Evolutionary conservation across 2,113 vertebrate genomes (phyloP).

Genomic region (Hucho hucho): DNA sequence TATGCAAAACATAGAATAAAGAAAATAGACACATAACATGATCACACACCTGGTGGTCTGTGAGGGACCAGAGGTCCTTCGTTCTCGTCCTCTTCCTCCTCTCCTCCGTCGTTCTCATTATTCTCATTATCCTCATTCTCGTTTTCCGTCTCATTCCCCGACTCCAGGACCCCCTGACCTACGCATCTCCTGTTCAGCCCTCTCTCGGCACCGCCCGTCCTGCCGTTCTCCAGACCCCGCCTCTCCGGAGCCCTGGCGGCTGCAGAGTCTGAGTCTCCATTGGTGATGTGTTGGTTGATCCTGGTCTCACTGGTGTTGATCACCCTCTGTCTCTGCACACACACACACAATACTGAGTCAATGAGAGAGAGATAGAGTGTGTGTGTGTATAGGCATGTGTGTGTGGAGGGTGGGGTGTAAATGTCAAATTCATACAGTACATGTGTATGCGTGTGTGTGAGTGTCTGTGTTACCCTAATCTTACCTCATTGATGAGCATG

Average conservation of each 20-base stretch:
- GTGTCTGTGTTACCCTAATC: neutral
- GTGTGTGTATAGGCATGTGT: neutral
- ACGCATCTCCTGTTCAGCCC: slow-evolving; percentile 68
- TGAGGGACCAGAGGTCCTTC: slow-evolving; percentile 86
- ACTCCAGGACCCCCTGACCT: slow-evolving; percentile 73
- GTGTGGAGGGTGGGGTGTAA: neutral
- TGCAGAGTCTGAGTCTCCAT: slow-evolving; percentile 84
- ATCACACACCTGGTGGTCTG: slow-evolving; percentile 78
- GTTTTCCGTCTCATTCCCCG: slow-evolving; percentile 79
- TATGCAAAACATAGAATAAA: neutral
- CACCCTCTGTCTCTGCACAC: slow-evolving; percentile 85
- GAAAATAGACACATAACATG: too few species aligned
- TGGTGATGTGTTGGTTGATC: slow-evolving; percentile 72
- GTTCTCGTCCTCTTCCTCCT: slow-evolving; percentile 80
- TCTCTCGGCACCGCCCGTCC: slow-evolving; percentile 78
- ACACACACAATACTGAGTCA: neutral
- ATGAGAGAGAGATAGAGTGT: neutral
- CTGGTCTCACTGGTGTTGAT: slow-evolving; percentile 83
- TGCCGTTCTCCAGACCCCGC: slow-evolving; percentile 84
- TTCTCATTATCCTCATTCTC: slow-evolving; percentile 86
- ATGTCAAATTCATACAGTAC: too few species aligned
- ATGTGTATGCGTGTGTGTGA: neutral
- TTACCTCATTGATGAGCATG: slow-evolving; percentile 87
- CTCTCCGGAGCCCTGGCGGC: slow-evolving; percentile 81
- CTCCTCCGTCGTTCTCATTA: slow-evolving; percentile 81